A percentile compares a stretch with the other conserved stretches of the same genome.
phyloP scores from a whole-genome alignment of 2,113 vertebrate species.

The Siniperca chuatsi region DNA sequence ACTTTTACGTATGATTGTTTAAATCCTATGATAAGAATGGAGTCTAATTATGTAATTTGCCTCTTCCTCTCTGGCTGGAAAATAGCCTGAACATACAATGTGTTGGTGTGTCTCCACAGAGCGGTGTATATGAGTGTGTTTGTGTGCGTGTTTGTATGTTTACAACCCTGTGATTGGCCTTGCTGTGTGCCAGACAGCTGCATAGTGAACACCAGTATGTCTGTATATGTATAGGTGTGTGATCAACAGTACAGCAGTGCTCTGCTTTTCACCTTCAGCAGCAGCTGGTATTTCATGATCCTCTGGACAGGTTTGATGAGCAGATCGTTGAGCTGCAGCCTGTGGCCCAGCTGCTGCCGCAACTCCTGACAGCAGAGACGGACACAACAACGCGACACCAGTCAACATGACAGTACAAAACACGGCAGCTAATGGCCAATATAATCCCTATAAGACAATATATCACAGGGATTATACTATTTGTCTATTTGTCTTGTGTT shows the following conservation, averaged over 20 bases:
- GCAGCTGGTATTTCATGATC: slow-evolving; percentile 96
- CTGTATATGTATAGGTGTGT: slow-evolving; percentile 19
- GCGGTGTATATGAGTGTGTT: not conserved
- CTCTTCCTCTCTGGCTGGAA: slow-evolving; percentile 27
- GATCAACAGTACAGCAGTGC: slow-evolving; percentile 36
- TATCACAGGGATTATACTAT: slow-evolving; percentile 6
- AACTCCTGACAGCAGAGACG: slow-evolving; percentile 84
- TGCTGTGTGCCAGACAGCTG: slow-evolving; percentile 52
- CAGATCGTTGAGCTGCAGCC: slow-evolving; percentile 92
- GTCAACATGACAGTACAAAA: slow-evolving; percentile 40
- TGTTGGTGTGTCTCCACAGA: slow-evolving; percentile 4
- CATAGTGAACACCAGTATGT: slow-evolving; percentile 1
- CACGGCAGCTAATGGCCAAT: slow-evolving; percentile 8
- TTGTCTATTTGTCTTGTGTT: slow-evolving; percentile 21
- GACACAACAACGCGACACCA: slow-evolving; percentile 43
- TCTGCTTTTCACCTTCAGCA: slow-evolving; percentile 89
- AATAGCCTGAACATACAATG: not conserved
- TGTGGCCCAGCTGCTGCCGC: slow-evolving; percentile 91
- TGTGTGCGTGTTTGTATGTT: slow-evolving; percentile 16
- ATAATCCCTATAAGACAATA: slow-evolving; percentile 4
- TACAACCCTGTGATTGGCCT: slow-evolving; percentile 24
- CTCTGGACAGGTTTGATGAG: slow-evolving; percentile 95
- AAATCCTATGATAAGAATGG: not conserved
- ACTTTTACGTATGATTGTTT: slow-evolving; percentile 35
- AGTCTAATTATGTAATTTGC: slow-evolving; percentile 36